Conservation (phyloP, 2,888 invertebrate genomes). For the Argynnis bischoffii region DNA sequence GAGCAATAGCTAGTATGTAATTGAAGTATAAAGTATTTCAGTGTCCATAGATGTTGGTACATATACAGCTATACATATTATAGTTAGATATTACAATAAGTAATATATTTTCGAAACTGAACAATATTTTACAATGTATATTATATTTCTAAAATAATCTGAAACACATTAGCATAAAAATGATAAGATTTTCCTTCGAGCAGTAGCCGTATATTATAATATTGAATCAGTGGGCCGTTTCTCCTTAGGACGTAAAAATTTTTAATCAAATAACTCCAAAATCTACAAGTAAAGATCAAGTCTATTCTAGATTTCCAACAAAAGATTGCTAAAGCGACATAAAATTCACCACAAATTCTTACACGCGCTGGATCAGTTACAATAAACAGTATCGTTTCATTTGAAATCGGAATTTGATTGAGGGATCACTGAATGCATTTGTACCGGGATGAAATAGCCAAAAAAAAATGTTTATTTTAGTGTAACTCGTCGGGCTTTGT, state of each 20-base stretch:
- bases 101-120: too few species aligned
- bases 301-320: slow-evolving; percentile 4
- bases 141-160: too few species aligned
- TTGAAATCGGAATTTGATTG: slow-evolving; percentile 41
- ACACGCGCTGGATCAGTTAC: slow-evolving; percentile 18
- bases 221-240: slow-evolving; percentile 7
- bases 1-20: too few species aligned
- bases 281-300: background rate
- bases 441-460: slow-evolving; percentile 34
- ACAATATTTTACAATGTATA: too few species aligned
- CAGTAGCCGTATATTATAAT: too few species aligned
- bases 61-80: too few species aligned
- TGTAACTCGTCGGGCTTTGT: slow-evolving; percentile 33
- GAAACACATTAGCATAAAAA: too few species aligned
- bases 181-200: too few species aligned
- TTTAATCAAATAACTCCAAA: too few species aligned
- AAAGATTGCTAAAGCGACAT: slow-evolving; percentile 26
- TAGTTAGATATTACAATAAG: too few species aligned
- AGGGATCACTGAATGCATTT: slow-evolving; percentile 40
- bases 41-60: too few species aligned
- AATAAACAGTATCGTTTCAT: slow-evolving; percentile 34
- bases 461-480: slow-evolving; percentile 41
- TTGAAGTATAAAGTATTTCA: too few species aligned
- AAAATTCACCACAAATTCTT: slow-evolving; percentile 27
- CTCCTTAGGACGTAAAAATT: background rate